Percentiles rank a stretch among this genome's conserved stretches.
These are phyloP conservation scores for Hestina assimilis DNA, from an alignment of 1,140 invertebrate genomes.

Conservation along the genomic window DNA sequence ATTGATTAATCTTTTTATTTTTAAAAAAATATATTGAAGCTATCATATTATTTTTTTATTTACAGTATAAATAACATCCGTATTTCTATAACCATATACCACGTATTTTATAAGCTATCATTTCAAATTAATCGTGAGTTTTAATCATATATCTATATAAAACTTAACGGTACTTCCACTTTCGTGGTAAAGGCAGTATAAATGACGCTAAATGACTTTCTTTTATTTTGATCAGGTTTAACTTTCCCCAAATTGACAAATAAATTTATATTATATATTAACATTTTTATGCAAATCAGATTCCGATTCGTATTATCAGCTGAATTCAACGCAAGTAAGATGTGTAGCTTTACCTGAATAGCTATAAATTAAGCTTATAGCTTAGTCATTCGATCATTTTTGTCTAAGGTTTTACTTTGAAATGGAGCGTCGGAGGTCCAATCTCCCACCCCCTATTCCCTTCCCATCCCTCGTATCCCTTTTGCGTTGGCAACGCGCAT, in stretches of 20 bases:
- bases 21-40: too few species aligned
- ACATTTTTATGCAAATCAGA: not conserved
- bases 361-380: too few species aligned
- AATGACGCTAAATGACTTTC: constrained; percentile 23
- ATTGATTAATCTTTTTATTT: too few species aligned
- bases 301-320: not conserved
- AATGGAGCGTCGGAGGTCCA: too few species aligned
- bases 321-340: too few species aligned
- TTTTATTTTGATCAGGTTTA: constrained; percentile 19
- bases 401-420: too few species aligned
- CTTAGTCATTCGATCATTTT: too few species aligned
- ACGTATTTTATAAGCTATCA: not conserved
- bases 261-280: not conserved
- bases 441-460: too few species aligned
- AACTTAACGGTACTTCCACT: constrained; percentile 10
- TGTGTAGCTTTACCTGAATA: too few species aligned
- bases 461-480: too few species aligned
- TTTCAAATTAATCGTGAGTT: not conserved
- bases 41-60: not conserved
- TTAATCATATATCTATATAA: not conserved
- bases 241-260: constrained; percentile 14
- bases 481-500: too few species aligned
- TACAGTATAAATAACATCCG: not conserved
- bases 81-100: not conserved
- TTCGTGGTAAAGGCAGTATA: constrained; percentile 7